Evolutionary conservation across 2,113 vertebrate genomes (phyloP).

Genomic region (Micromys minutus): DNA sequence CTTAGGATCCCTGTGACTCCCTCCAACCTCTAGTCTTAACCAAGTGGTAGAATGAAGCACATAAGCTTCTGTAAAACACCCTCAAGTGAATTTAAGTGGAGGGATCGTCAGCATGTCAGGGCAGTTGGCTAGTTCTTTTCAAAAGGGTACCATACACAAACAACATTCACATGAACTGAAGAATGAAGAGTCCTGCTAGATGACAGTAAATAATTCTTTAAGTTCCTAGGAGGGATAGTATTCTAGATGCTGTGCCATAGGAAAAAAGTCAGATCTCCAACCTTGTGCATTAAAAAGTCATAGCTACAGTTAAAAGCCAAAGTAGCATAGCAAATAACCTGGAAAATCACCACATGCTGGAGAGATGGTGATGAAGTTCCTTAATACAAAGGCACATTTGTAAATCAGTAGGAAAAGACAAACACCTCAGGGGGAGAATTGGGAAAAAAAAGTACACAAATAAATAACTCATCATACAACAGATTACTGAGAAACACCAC

Average conservation of each 20-base stretch:
- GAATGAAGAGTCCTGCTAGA: background rate
- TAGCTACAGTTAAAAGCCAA: constrained; percentile 26
- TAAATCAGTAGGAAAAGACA: constrained; percentile 49
- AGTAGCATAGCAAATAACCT: background rate
- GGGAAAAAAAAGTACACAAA: constrained; percentile 48
- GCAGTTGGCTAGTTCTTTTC: background rate
- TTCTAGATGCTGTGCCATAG: constrained; percentile 10
- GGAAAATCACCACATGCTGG: constrained; percentile 13
- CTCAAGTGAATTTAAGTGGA: background rate
- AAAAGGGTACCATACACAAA: background rate
- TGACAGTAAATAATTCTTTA: too few species aligned
- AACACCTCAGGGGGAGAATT: background rate
- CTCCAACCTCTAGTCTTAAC: background rate
- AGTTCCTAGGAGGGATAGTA: background rate
- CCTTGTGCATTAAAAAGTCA: background rate
- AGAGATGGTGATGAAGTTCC: constrained; percentile 32
- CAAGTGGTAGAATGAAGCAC: background rate
- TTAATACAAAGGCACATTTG: constrained; percentile 41
- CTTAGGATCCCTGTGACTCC: background rate
- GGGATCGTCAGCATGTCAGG: background rate
- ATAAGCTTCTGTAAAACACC: background rate
- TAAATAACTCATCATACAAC: constrained; percentile 20
- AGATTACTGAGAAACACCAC: constrained; percentile 11
- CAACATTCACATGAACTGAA: background rate
- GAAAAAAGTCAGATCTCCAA: background rate